Evolutionary conservation across 2,888 invertebrate genomes (phyloP).

Genomic region (Mesoligia furuncula): DNA sequence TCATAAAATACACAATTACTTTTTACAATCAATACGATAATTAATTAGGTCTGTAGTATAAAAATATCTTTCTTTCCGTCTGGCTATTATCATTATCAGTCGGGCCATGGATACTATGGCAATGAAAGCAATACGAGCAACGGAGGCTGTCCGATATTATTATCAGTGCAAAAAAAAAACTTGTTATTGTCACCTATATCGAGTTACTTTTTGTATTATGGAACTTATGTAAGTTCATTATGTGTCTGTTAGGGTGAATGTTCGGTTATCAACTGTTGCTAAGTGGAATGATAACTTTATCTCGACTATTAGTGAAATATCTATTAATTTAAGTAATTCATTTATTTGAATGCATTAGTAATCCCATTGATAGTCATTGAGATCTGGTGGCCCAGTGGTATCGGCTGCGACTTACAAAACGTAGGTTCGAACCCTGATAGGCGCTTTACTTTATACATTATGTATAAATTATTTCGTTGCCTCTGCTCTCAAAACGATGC

Average conservation of each 20-base stretch:
- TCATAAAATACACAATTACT: slow-evolving; percentile 33
- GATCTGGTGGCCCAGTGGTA: neutral
- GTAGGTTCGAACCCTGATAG: neutral
- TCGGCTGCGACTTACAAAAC: neutral
- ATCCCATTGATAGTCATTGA: slow-evolving; percentile 7
- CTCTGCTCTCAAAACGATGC: neutral
- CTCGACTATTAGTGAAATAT: slow-evolving; percentile 64
- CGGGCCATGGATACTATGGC: slow-evolving; percentile 66
- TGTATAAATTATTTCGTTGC: neutral
- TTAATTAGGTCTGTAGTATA: slow-evolving; percentile 49
- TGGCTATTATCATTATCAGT: slow-evolving; percentile 59
- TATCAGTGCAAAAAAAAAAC: slow-evolving; percentile 68
- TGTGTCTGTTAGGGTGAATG: slow-evolving; percentile 68
- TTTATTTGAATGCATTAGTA: slow-evolving; percentile 20
- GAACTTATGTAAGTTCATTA: slow-evolving; percentile 63
- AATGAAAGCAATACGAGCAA: slow-evolving; percentile 59
- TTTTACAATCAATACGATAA: slow-evolving; percentile 35
- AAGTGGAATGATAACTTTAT: slow-evolving; percentile 66
- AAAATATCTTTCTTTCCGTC: slow-evolving; percentile 55
- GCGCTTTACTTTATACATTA: neutral
- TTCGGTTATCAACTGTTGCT: slow-evolving; percentile 73
- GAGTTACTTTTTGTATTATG: slow-evolving; percentile 69
- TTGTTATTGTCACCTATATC: slow-evolving; percentile 67
- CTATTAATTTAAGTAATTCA: slow-evolving; percentile 33
- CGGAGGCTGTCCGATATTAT: slow-evolving; percentile 66